phyloP scores from a whole-genome alignment of 1,140 invertebrate species.

The Arion vulgaris region DNA sequence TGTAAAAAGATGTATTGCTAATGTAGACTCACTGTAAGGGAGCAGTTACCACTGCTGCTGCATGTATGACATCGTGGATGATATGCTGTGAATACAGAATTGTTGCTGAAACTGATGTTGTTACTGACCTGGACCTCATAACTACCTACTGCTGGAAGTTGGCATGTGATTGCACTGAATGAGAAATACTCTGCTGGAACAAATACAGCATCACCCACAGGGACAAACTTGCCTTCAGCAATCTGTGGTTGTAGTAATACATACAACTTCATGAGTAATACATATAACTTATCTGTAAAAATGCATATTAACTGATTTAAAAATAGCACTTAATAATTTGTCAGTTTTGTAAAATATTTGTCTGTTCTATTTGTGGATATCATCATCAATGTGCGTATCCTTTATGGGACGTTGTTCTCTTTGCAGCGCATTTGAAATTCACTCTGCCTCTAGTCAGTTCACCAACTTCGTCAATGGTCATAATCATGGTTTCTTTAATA shows the following conservation, averaged over 20 bases:
- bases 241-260: constrained; percentile 23
- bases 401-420: too few species aligned
- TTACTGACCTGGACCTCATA: constrained; percentile 52
- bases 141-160: constrained; percentile 39
- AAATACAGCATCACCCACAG: constrained; percentile 25
- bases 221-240: constrained; percentile 25
- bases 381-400: too few species aligned
- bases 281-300: too few species aligned
- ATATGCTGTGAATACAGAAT: constrained; percentile 45
- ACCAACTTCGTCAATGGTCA: too few species aligned
- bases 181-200: constrained; percentile 48
- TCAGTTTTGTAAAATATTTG: too few species aligned
- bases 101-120: constrained; percentile 43
- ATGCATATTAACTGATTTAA: too few species aligned
- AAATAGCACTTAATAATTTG: too few species aligned
- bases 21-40: constrained; percentile 41
- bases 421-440: too few species aligned
- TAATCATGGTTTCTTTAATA: too few species aligned
- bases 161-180: constrained; percentile 51
- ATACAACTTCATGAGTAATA: neutral
- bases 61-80: constrained; percentile 49
- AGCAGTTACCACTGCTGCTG: constrained; percentile 45
- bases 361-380: too few species aligned
- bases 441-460: too few species aligned
- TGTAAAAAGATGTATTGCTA: neutral